Conservation (phyloP, 2,888 invertebrate species). For the Microdon myrmicae region DNA sequence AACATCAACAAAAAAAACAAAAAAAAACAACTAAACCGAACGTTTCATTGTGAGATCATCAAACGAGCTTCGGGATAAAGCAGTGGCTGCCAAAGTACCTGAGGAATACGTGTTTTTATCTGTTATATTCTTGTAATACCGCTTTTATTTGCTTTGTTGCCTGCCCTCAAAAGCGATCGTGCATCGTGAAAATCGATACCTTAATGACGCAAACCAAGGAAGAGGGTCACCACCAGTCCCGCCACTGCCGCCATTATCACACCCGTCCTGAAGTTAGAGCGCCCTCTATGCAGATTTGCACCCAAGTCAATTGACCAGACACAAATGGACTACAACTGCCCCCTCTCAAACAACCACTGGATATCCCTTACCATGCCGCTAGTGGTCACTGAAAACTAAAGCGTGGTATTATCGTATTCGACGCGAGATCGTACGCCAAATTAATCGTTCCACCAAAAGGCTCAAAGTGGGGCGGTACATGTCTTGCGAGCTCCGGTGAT, state of each 20-base stretch:
- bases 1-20: too few species aligned
- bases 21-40: too few species aligned
- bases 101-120: constrained; percentile 46
- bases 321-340: too few species aligned
- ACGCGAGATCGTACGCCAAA: constrained; percentile 50
- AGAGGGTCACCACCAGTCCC: not conserved
- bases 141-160: constrained; percentile 41
- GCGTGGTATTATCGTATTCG: constrained; percentile 44
- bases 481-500: constrained; percentile 37
- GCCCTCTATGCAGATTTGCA: constrained; percentile 50
- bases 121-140: constrained; percentile 45
- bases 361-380: not conserved
- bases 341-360: constrained; percentile 26
- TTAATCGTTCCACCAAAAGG: constrained; percentile 43
- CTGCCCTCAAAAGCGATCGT: constrained; percentile 48
- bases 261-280: constrained; percentile 29
- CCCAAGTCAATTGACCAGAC: constrained; percentile 51
- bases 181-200: constrained; percentile 51
- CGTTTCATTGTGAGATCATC: constrained; percentile 31
- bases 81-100: constrained; percentile 37
- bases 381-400: constrained; percentile 15
- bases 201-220: constrained; percentile 21
- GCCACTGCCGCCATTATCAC: too few species aligned
- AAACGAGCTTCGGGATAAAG: constrained; percentile 11
- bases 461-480: constrained; percentile 43